Evolutionary conservation across 2,888 invertebrate species (phyloP).

Genomic region (Melinaea menophilus): DNA sequence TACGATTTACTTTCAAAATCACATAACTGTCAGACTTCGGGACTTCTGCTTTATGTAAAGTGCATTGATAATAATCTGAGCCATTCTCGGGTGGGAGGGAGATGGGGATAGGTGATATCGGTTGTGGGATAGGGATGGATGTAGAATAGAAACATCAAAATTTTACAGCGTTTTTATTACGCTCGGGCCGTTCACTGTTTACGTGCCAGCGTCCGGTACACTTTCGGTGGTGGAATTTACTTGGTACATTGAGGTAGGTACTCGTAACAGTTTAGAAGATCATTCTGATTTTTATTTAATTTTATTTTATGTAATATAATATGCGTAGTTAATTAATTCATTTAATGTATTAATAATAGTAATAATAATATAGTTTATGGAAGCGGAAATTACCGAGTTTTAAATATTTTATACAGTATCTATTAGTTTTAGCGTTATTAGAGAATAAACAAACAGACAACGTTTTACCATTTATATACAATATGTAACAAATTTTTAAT

Average conservation of each 20-base stretch:
- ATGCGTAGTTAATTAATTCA: too few relatives aligned
- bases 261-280: conserved; percentile 25
- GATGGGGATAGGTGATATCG: conserved; percentile 36
- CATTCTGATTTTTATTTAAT: not conserved
- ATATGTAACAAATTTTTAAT: too few relatives aligned
- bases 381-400: too few relatives aligned
- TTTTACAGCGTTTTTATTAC: conserved; percentile 77
- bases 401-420: too few relatives aligned
- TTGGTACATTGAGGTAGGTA: conserved; percentile 39
- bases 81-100: conserved; percentile 57
- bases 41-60: conserved; percentile 77
- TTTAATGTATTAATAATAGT: too few relatives aligned
- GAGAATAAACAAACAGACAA: too few relatives aligned
- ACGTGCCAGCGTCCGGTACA: conserved; percentile 65
- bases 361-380: too few relatives aligned
- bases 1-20: conserved; percentile 73
- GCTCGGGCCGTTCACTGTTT: conserved; percentile 66
- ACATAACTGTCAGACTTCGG: conserved; percentile 73
- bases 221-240: conserved; percentile 45
- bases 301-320: too few relatives aligned
- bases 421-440: too few relatives aligned
- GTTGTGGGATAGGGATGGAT: conserved; percentile 43
- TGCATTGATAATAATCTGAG: conserved; percentile 76
- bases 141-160: conserved; percentile 77
- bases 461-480: too few relatives aligned